Base-by-base conservation (phyloP, 2,113 vertebrate species). In the Aegithalos caudatus region DNA sequence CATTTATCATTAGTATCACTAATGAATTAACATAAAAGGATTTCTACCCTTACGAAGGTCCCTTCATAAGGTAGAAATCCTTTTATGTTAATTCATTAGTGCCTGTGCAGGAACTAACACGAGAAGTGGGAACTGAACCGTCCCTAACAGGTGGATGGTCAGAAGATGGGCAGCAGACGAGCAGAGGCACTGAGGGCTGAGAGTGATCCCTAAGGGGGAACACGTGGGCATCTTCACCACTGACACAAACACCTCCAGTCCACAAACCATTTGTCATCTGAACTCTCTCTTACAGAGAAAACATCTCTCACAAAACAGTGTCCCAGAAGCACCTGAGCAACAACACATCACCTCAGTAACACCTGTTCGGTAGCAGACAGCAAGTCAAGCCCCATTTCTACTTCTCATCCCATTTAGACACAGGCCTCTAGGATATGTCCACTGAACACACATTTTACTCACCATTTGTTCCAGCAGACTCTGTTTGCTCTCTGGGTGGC, bases 381-480 rank as follows among this genome's bases (percentile, higher is more conserved):
- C 35, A n/a, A n/a, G 9, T 4, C 5, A 10, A 92, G 61, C 11
- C 35, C 31, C 44, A 77, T 37, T 83, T 81, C 53, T 57, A 31
- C 13, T 73, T 37, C 42, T 28, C 47, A 45, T 2, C 29, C 33
- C 20, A 33, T n/a, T 83, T 7, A 53, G 44, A 77, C 7, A 3
- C 51, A 72, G 21, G 4, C 17, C 70, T 67, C 38, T 60, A 23
- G 2, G 3, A 20, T 22, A 9, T 3, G 21, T 23, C 21, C n/a
- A 23, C 0, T 28, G 47, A 67, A 14, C 6, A 21, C 10, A 61
- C 4, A 4, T 61, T 81, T 42, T 14, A 67, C 98, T 96, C 77
- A 98, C 98, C 92, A 6, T 96, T 85, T 67, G 72, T 14, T 73
- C 67, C 51, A 25, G 40, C 1, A 1, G 50, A 82, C 71, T 97